phyloP scores from a whole-genome alignment of 2,888 invertebrate genomes.

The Xanthorhoe designata region DNA sequence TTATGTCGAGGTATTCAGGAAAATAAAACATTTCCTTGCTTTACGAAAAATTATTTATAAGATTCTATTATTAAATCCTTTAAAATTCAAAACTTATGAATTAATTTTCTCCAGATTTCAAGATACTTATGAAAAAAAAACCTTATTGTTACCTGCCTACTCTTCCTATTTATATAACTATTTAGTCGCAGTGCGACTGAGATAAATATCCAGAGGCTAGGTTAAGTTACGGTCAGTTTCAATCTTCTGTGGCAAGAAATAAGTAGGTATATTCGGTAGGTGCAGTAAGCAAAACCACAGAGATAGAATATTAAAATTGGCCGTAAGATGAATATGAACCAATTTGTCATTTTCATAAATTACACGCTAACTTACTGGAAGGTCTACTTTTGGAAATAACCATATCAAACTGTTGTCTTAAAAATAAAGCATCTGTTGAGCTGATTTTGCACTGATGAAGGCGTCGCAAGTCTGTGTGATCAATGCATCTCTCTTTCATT shows the following conservation, averaged over 20 bases:
- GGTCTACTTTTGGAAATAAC: not conserved
- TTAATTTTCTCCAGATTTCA: not conserved
- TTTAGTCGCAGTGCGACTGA: not conserved
- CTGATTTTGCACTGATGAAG: not conserved
- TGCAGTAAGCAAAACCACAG: too few species aligned
- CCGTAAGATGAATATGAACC: too few species aligned
- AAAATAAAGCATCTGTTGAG: not conserved
- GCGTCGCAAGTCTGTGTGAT: not conserved
- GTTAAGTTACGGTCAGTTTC: not conserved
- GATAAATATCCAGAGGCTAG: not conserved
- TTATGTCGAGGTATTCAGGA: too few species aligned
- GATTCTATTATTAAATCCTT: not conserved
- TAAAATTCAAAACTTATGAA: not conserved
- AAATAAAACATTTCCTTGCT: too few species aligned
- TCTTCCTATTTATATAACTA: not conserved
- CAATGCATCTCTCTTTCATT: not conserved
- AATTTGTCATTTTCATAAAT: too few species aligned
- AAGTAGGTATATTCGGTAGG: too few species aligned
- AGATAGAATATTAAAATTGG: too few species aligned
- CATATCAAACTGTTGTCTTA: not conserved
- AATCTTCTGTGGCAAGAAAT: too few species aligned
- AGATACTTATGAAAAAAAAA: not conserved
- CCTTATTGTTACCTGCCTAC: not conserved
- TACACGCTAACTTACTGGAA: not conserved
- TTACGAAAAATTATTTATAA: too few species aligned